Conservation (phyloP, 1,140 invertebrate species). For the Drosophila virilis region DNA sequence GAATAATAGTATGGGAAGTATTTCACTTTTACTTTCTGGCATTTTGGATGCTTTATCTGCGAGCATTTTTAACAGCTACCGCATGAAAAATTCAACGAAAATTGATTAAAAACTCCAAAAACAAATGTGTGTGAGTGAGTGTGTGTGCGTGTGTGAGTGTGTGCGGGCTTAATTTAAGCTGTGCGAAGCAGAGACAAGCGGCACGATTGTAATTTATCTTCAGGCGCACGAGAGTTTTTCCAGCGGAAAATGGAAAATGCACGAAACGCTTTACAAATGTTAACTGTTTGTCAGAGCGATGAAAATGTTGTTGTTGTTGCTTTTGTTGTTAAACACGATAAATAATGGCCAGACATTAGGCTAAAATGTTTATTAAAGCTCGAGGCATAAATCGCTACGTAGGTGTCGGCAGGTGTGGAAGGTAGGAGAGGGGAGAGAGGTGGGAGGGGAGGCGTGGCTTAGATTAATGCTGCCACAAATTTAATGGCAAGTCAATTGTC, state of each 20-base stretch:
- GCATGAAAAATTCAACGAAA: constrained; percentile 79
- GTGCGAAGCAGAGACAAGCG: constrained; percentile 21
- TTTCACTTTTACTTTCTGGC: constrained; percentile 68
- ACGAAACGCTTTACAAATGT: constrained; percentile 76
- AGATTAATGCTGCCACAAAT: constrained; percentile 42
- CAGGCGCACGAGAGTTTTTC: constrained; percentile 51
- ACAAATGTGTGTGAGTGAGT: constrained; percentile 31
- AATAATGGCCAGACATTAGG: constrained; percentile 74
- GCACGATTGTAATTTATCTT: constrained; percentile 78
- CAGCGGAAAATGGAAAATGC: constrained; percentile 45
- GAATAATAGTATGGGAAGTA: constrained; percentile 59
- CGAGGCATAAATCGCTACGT: constrained; percentile 58
- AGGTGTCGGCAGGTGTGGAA: not conserved
- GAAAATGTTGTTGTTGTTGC: constrained; percentile 30
- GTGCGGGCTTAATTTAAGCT: constrained; percentile 48
- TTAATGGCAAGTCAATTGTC: constrained; percentile 62
- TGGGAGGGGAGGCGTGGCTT: not conserved
- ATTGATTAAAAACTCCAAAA: constrained; percentile 80
- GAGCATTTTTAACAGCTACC: constrained; percentile 70
- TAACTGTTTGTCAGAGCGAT: constrained; percentile 60
- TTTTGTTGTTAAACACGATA: constrained; percentile 45
- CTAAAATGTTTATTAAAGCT: constrained; percentile 80
- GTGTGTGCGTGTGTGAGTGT: constrained; percentile 4
- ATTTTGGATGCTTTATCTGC: constrained; percentile 54
- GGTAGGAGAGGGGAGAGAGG: not conserved